Evolutionary conservation across 2,113 vertebrate genomes (phyloP).

Genomic region (Cariama cristata): DNA sequence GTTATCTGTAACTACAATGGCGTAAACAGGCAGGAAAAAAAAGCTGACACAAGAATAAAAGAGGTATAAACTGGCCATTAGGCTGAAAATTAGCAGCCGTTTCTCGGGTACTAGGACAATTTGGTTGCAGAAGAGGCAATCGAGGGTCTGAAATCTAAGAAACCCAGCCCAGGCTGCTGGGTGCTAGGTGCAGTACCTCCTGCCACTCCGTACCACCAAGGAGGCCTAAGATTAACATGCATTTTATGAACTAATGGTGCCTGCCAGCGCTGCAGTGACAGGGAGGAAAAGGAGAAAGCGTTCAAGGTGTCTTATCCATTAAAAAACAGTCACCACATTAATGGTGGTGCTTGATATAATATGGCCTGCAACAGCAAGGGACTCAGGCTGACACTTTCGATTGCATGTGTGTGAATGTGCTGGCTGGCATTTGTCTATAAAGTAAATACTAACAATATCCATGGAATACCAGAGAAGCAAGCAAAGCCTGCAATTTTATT

Average conservation of each 20-base stretch:
- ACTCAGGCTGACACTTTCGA: neutral
- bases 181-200: neutral
- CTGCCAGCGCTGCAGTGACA: neutral
- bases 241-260: neutral
- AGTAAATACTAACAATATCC: slow-evolving; percentile 4
- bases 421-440: neutral
- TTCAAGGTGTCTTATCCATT: neutral
- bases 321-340: neutral
- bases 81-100: neutral
- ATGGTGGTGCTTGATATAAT: neutral
- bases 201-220: neutral
- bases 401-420: neutral
- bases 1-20: neutral
- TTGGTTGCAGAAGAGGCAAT: neutral
- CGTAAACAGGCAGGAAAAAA: neutral
- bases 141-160: neutral
- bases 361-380: neutral
- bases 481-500: slow-evolving; percentile 10
- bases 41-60: neutral
- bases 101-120: neutral
- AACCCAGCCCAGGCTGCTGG: neutral
- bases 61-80: neutral
- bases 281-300: neutral
- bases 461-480: neutral
- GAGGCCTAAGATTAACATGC: neutral